phyloP scores from a whole-genome alignment of 2,113 vertebrate species.

The Orthonyx spaldingii region DNA sequence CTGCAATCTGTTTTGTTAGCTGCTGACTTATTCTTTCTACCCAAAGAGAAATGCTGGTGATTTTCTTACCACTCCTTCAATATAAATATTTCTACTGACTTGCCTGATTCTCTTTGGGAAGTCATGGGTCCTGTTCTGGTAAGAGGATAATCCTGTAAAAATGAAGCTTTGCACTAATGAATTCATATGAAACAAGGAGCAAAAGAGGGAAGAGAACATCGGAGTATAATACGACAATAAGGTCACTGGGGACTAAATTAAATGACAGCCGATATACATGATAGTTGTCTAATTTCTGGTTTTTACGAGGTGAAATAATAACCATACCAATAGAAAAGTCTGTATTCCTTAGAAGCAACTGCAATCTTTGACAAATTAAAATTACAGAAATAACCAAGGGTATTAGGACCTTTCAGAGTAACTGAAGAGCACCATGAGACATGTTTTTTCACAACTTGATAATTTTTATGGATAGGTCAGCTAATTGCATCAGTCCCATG shows the following conservation, averaged over 20 bases:
- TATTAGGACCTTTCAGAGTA: not conserved
- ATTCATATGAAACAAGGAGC: not conserved
- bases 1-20: not conserved
- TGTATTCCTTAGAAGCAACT: not conserved
- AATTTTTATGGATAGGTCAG: not conserved
- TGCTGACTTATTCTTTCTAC: not conserved
- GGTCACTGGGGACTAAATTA: not conserved
- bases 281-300: not conserved
- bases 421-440: not conserved
- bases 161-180: not conserved
- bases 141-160: not conserved
- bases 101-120: not conserved
- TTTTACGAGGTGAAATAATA: not conserved
- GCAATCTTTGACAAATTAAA: not conserved
- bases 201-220: not conserved
- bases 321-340: fast-evolving
- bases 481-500: not conserved
- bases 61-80: not conserved
- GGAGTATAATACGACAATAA: not conserved
- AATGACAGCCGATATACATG: not conserved
- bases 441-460: not conserved
- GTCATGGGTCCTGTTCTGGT: not conserved
- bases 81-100: not conserved
- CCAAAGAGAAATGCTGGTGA: not conserved
- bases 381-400: not conserved